Evolutionary conservation across 2,113 vertebrate species (phyloP).

Genomic region (Odocoileus hemionus): DNA sequence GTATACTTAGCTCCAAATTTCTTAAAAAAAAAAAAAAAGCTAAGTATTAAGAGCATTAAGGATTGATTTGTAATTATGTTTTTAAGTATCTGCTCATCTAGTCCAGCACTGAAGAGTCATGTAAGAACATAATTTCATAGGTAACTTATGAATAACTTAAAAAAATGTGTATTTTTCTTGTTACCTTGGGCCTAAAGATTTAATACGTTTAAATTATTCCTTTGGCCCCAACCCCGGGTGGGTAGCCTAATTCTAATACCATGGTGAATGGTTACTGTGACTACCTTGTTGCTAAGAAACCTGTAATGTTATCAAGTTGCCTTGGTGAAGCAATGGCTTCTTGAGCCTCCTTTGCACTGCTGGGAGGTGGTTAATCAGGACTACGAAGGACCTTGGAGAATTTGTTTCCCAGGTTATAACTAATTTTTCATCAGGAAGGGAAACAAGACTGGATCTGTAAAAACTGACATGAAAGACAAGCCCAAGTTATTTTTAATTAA

Average conservation of each 20-base stretch:
- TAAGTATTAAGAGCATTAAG: background rate
- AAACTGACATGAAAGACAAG: background rate
- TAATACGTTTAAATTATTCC: constrained; percentile 52
- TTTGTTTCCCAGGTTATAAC: constrained; percentile 49
- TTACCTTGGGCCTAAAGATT: constrained; percentile 35
- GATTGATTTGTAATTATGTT: constrained; percentile 30
- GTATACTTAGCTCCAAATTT: background rate
- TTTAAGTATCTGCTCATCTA: background rate
- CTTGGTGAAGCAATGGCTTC: constrained; percentile 46
- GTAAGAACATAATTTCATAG: constrained; percentile 10
- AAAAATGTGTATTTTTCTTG: background rate
- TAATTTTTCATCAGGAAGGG: constrained; percentile 45
- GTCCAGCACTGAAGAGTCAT: background rate
- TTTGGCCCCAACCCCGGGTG: background rate
- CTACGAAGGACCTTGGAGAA: background rate
- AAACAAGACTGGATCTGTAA: background rate
- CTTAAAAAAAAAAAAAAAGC: background rate
- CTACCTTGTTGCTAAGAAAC: constrained; percentile 69
- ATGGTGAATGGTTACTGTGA: constrained; percentile 64
- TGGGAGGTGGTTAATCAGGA: constrained; percentile 36
- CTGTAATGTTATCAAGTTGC: constrained; percentile 50
- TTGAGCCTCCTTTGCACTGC: background rate
- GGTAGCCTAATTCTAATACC: constrained; percentile 54
- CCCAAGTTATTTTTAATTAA: constrained; percentile 4
- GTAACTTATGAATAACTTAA: background rate